Evolutionary conservation across 2,888 invertebrate species (phyloP), one percentile per base, ranked within the genome.

Genomic region (Troglohyphantes excavatus): DNA sequence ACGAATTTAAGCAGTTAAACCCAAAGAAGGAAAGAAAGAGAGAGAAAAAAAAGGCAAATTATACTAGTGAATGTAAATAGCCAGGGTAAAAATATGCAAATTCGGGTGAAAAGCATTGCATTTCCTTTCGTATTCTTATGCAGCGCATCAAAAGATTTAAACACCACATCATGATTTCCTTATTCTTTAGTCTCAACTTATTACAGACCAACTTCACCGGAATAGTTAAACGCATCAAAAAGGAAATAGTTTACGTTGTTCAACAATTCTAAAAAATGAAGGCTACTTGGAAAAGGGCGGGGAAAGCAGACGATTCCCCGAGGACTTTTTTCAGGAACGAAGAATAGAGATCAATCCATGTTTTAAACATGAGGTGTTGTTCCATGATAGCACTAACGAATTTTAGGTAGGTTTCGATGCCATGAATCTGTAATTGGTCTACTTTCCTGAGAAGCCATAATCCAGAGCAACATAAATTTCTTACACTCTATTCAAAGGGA

Each of bases 291-390:
- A 33, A 61, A n/a, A 26, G 43, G 65, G 39, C 17, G n/a, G 39
- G n/a, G 39, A 6, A 17, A 19, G 43, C 6, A 27, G 78, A 61
- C 39, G 26, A 73, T 65, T 27, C 72, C 65, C 33, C 27, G n/a
- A 43, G 73, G 83, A 61, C 21, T 65, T 73, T 73, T 65, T 43
- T 63, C 46, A 26, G n/a, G 75, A 27, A 61, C 26, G 46, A n/a
- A 21, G 27, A 78, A 78, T 63, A 65, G 65, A 39, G 46, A 87
- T 39, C 26, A 21, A 46, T 70, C 29, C 67, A 89, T 89, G 88
- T 82, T 76, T 89, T 53, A 89, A 82, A 82, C 82, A 89, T 89
- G 88, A 89, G 88, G 33, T 9, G 9, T 46, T 43, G 26, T 33
- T 84, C 27, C 17, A 73, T n/a, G 26, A 21, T 29, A 65, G 7